Base-by-base conservation (phyloP, 2,113 vertebrate species). In the Marmota monax region DNA sequence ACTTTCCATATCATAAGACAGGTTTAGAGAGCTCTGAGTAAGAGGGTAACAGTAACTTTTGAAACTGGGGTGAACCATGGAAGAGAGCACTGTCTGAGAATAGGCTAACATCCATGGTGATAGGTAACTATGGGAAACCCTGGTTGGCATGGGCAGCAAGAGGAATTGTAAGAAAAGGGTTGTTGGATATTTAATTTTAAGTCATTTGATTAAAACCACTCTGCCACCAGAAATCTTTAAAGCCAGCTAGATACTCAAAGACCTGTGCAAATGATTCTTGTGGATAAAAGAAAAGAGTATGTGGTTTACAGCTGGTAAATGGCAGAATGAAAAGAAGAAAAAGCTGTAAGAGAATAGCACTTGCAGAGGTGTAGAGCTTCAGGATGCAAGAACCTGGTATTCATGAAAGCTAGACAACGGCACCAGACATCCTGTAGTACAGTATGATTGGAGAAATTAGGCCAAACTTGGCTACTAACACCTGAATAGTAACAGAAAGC, bases 121-220 rank as follows among this genome's bases (percentile, higher is more conserved):
- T 4, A 48, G 51, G 25, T 3, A 76, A 83, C 18, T 27, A 45
- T 48, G 32, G 42, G 23, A n/a, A 67, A 69, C 37, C 53, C 29
- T 45, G 8, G n/a, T 23, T 5, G 5, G 48, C 23, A 5, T 32
- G 23, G 4, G 61, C 1, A 34, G 18, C 22, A 27, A 39, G 25
- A 95, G 70, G 32, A 89, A 89, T 79, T 61, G 51, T 29, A 94
- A 70, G n/a, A 95, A 69, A 16, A 53, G 82, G 13, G 4, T 76
- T 79, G 51, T 70, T 37, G 11, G 88, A 74, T 90, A 90, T 79
- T 56, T 63, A 45, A 39, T 73, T 85, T 73, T 73, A 72, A 63
- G 34, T 25, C 77, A 58, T 78, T 83, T 83, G 27, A 87, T 82
- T 85, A 82, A 94, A 91, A 90, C 4, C 34, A 70, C 18, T 79